phyloP scores from a whole-genome alignment of 2,113 vertebrate genomes.

The Sylvia atricapilla region DNA sequence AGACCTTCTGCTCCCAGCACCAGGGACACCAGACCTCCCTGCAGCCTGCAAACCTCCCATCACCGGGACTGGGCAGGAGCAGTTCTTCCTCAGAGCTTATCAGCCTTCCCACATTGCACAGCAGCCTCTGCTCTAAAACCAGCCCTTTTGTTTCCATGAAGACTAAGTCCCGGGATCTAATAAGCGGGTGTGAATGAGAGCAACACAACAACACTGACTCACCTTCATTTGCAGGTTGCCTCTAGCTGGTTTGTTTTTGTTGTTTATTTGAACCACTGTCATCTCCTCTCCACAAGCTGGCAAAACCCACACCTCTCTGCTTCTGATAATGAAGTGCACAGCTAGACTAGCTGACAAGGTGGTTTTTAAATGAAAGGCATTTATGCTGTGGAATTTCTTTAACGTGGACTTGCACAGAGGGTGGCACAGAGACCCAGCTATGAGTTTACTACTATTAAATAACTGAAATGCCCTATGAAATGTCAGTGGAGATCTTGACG shows the following conservation, averaged over 20 bases:
- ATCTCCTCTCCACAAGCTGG: not conserved
- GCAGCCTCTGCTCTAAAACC: not conserved
- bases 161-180: not conserved
- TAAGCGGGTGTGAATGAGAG: not conserved
- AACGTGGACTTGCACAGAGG: not conserved
- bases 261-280: not conserved
- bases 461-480: not conserved
- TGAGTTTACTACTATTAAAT: not conserved
- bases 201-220: not conserved
- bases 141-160: not conserved
- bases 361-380: not conserved
- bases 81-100: not conserved
- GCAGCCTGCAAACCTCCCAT: not conserved
- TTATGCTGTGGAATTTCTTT: not conserved
- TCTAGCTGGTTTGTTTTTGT: not conserved
- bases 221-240: not conserved
- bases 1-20: not conserved
- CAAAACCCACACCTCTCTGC: not conserved
- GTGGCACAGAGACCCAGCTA: not conserved
- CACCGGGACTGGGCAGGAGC: accelerated
- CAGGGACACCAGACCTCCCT: not conserved
- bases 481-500: not conserved
- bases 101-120: not conserved
- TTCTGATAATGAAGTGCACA: not conserved
- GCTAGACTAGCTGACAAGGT: not conserved